Evolutionary conservation across 2,113 vertebrate genomes (phyloP).

Genomic region (Zingel zingel): DNA sequence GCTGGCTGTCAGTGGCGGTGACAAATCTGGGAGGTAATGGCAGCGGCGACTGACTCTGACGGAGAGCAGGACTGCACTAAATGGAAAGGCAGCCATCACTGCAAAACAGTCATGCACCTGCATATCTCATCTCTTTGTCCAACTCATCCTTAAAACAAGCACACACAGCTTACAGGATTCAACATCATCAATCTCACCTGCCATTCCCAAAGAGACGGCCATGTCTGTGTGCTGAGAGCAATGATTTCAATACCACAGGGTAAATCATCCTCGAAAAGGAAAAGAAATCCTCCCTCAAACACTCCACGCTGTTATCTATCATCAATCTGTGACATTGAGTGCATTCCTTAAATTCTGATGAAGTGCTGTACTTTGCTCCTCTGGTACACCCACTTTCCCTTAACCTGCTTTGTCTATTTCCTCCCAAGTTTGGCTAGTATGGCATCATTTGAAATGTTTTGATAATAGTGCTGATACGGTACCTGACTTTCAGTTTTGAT

Average conservation of each 20-base stretch:
- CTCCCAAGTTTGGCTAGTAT: not conserved
- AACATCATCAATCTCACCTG: constrained; percentile 55
- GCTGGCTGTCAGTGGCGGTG: constrained; percentile 57
- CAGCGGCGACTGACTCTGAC: constrained; percentile 36
- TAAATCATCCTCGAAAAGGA: constrained; percentile 51
- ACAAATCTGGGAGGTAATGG: constrained; percentile 60
- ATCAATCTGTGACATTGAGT: constrained; percentile 39
- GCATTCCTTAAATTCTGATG: constrained; percentile 8
- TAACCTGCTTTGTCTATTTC: constrained; percentile 7
- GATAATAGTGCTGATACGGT: not conserved
- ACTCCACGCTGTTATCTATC: constrained; percentile 23
- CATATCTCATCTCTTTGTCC: constrained; percentile 52
- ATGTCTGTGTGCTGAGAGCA: constrained; percentile 25
- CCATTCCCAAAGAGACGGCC: constrained; percentile 11
- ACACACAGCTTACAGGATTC: constrained; percentile 8
- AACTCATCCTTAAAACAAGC: constrained; percentile 38
- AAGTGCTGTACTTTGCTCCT: constrained; percentile 27
- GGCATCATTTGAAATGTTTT: not conserved
- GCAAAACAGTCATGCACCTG: constrained; percentile 51
- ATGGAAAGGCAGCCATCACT: constrained; percentile 61
- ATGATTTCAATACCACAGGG: constrained; percentile 16
- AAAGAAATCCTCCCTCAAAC: constrained; percentile 19
- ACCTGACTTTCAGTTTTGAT: not conserved
- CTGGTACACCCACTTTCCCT: not conserved
- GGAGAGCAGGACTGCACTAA: constrained; percentile 41